Evolutionary conservation across 2,797 vertebrate species (phyloP).

Genomic region (Cirrhinus mrigala): DNA sequence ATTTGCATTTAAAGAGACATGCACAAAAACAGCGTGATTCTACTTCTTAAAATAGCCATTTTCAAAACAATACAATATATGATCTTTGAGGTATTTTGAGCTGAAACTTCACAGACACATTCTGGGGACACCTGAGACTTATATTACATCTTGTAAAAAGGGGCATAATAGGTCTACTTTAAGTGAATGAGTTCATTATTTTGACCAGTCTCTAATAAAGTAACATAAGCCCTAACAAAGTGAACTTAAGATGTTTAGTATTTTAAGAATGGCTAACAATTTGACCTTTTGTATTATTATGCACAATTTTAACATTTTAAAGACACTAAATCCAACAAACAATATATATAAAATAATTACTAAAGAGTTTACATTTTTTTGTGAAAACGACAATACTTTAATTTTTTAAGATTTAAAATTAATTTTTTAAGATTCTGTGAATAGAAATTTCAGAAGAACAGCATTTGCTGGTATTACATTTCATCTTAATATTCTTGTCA

Average conservation of each 20-base stretch:
- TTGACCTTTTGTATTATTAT: neutral
- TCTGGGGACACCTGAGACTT: too few species aligned
- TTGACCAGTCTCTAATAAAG: neutral
- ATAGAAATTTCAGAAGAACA: neutral
- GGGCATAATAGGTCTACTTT: neutral
- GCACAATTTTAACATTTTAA: neutral
- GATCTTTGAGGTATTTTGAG: too few species aligned
- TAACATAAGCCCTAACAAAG: neutral
- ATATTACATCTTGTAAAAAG: too few species aligned
- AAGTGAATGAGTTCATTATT: neutral
- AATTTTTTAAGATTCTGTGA: neutral
- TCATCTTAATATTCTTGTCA: neutral
- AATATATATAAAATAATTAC: neutral
- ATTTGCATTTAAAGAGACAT: too few species aligned
- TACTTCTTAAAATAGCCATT: too few species aligned
- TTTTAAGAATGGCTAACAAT: neutral
- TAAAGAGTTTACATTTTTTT: neutral
- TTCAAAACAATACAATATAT: too few species aligned
- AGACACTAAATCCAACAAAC: neutral
- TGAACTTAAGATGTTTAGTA: neutral
- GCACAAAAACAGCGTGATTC: too few species aligned
- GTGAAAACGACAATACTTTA: neutral
- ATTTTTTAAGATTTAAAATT: neutral
- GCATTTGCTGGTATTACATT: neutral
- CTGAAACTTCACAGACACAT: too few species aligned